phyloP scores from a whole-genome alignment of 2,888 invertebrate genomes.

The Dinocampus coccinellae region DNA sequence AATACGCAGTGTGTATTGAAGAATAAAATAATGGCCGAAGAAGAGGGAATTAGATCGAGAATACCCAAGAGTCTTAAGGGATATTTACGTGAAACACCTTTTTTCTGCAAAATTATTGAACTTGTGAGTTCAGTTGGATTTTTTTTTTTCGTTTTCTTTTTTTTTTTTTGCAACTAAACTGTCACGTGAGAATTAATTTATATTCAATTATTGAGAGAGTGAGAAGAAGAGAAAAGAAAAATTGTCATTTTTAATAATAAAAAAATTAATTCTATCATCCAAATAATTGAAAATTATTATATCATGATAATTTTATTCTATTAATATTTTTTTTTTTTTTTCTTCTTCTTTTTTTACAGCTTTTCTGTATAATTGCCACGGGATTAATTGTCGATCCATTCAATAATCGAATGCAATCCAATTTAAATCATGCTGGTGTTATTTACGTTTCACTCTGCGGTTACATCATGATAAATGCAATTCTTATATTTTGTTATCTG shows the following conservation, averaged over 20 bases:
- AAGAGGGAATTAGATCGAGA: constrained; percentile 40
- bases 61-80: constrained; percentile 47
- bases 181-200: neutral
- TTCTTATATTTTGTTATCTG: constrained; percentile 74
- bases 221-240: no score
- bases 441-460: constrained; percentile 78
- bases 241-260: no score
- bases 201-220: neutral
- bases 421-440: constrained; percentile 74
- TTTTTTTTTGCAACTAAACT: neutral
- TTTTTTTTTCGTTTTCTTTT: neutral
- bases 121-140: constrained; percentile 71
- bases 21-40: constrained; percentile 49
- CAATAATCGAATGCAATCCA: constrained; percentile 67
- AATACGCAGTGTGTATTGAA: neutral
- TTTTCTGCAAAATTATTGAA: constrained; percentile 72
- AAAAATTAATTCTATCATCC: neutral
- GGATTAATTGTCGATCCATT: constrained; percentile 76
- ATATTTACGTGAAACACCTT: constrained; percentile 54
- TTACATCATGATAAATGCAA: constrained; percentile 76
- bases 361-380: constrained; percentile 74
- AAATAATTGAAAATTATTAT: neutral
- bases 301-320: no score
- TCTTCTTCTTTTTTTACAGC: constrained; percentile 63
- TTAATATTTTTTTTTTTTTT: no score